Evolutionary conservation across 2,797 vertebrate species (phyloP), one percentile per base, ranked within the genome.

Genomic region (Sternotherus odoratus): DNA sequence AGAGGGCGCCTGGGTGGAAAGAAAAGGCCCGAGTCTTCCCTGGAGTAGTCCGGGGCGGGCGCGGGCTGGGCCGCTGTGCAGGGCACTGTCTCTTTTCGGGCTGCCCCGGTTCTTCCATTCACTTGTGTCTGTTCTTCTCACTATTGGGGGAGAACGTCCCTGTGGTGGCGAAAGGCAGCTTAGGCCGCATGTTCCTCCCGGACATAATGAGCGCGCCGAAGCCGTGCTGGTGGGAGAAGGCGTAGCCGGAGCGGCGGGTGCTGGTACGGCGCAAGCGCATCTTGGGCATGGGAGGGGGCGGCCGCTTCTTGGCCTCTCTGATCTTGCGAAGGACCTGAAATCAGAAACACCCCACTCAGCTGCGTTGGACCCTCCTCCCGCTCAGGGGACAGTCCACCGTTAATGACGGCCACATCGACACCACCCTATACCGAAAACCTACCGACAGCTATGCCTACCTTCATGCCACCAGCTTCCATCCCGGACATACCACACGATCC

Each of bases 151-250:
- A 77, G 87, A 84, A 94, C 2, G 88, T 97, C 82, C 79, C 95
- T 0, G 89, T 97, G 33, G 84, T 86, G 85, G 87, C 93, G 63
- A 97, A 97, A 51, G 96, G 81, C 17, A 87, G 43, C 72, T 90
- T 98, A 93, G 92, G 84, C 49, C 97, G 95, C 97, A 99, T 96
- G 93, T 98, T 99, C 84, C 97, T 98, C 5, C 98, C 98, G 0
- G 99, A 99, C 26, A 98, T 99, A 81, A 99, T 99, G 96, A 99
- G 99, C 5, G 98, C 98, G 3, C 99, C 99, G 4, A 99, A 99
- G 84, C 99, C 99, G 0, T 98, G 97, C 49, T 98, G 95, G 83
- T 99, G 99, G 33, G 99, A 99, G 98, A 99, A 99, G n/a, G 99
- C 99, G 3, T 99, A 99, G 88, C 99, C 99, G 0, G 99, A 99